Base-by-base conservation (phyloP, 1,140 invertebrate species). In the Oncopodura yosiiana region DNA sequence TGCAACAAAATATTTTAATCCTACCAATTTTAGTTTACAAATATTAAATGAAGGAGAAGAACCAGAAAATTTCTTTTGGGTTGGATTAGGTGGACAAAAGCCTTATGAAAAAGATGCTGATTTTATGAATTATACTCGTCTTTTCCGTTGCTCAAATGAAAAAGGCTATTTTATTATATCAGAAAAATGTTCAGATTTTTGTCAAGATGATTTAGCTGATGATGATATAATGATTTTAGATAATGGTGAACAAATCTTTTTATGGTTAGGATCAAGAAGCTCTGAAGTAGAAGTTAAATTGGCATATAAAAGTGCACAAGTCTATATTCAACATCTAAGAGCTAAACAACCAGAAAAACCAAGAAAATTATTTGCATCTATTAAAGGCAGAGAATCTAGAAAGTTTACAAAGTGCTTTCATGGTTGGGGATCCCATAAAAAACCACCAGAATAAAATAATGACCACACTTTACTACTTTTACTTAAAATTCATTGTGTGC, bases 151-250 rank as follows among this genome's bases (percentile, higher is more conserved):
- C 73, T 98, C 94, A 8, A 99, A 99, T 72, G 95, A 99, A 67
- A 97, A 97, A 70, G 96, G 96, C 21, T 99, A 97, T 71, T 99
- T 99, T 68, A 90, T 89, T 4, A 93, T 99, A 6, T 96, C 94
- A 21, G 96, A 99, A 72, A 99, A 99, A 69, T 99, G 95, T 74
- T 90, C 93, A 1, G 96, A 99, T 74, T 99, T 99, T 74, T 99
- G 95, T 74, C 96, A 99, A 86, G 96, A 99, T 72, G 96, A 99
- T 75, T 75, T 99, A 62, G 94, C 94, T 26, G 94, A 99, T 75
- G 94, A 99, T 71, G 95, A 99, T 73, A 97, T 99, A 11, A 99
- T 99, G 96, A 93, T 99, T 57, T 73, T 99, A 51, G 96, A 99
- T 73, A 98, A 95, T 70, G 96, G 96, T 1, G 84, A 92, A 67